Evolutionary conservation across 1,140 invertebrate genomes (phyloP), one percentile per base, ranked within the genome.

Genomic region (Bathynomus jamesi): DNA sequence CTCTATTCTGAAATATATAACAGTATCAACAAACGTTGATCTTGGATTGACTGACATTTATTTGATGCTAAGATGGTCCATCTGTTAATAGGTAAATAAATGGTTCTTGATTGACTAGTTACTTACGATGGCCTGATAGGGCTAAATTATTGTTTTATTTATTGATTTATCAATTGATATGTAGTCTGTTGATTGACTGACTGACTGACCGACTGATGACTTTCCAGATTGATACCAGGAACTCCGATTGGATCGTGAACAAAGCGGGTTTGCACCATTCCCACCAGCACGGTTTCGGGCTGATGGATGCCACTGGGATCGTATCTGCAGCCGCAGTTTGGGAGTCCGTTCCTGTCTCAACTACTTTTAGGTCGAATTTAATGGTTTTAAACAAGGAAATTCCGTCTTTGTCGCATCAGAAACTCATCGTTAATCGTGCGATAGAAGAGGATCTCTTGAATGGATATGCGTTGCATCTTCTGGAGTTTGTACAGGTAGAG

Each of bases 231-330:
- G 73, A 77, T 75, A 31, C 76, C 65, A 73, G 74, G 17, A 78
- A 78, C 78, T 74, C 65, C 0, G 90, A 93, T 80, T 94, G 91
- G 92, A 84, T 87, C 76, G 83, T 82, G 66, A 94, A 94, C 79
- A 87, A 83, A 0, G 88, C 86, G 32, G 91, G 90, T 28, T 85
- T 91, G 30, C 87, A 87, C 82, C 91, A 88, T 81, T 90, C 89
- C 79, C 84, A 89, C 3, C 85, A 89, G 77, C 94, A 94, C 81
- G 94, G 94, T 8, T 97, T 94, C 81, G 94, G 94, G 8, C 82
- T 97, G 30, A 88, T 97, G 85, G 93, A 96, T 82, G 93, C 92
- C 5, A 87, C 87, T 64, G 84, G 85, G 4, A 84, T 96, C 77
- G 92, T 95, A 4, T 83, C 83, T 31, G 82, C 87, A 2, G 90